Evolutionary conservation across 2,113 vertebrate species (phyloP).

Genomic region (Eulemur macaco): DNA sequence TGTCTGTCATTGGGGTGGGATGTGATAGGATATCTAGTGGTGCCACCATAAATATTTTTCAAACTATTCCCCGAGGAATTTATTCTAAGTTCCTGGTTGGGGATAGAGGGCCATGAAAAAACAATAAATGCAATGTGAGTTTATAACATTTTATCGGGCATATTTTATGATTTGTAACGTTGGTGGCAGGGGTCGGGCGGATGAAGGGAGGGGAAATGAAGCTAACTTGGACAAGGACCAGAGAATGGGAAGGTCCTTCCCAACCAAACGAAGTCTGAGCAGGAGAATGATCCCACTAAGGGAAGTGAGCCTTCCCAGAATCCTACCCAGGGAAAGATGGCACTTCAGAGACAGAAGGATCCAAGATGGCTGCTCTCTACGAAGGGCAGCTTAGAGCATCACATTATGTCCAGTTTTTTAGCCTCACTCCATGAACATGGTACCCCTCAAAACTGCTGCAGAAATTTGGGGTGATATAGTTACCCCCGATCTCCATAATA

Average conservation of each 20-base stretch:
- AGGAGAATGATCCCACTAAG: accelerated
- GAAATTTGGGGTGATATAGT: background rate
- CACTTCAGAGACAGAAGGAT: accelerated
- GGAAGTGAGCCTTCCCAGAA: background rate
- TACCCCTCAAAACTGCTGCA: background rate
- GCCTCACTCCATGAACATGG: background rate
- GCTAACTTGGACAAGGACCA: background rate
- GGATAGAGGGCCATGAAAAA: background rate
- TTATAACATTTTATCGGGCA: background rate
- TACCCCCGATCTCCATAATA: background rate
- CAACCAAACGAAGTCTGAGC: background rate
- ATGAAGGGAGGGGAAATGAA: background rate
- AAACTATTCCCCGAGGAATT: background rate
- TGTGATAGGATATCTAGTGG: background rate
- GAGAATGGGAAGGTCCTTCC: background rate
- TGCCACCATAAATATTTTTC: background rate
- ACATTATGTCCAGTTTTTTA: background rate
- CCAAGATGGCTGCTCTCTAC: background rate
- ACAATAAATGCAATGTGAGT: background rate
- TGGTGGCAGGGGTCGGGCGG: background rate
- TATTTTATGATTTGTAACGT: background rate
- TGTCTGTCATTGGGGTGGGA: no score
- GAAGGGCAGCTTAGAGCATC: background rate
- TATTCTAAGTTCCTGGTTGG: background rate
- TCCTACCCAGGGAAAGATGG: background rate